These are phyloP conservation scores for Epinephelus fuscoguttatus DNA, from an alignment of 2,113 vertebrate genomes.

Conservation along the genomic window DNA sequence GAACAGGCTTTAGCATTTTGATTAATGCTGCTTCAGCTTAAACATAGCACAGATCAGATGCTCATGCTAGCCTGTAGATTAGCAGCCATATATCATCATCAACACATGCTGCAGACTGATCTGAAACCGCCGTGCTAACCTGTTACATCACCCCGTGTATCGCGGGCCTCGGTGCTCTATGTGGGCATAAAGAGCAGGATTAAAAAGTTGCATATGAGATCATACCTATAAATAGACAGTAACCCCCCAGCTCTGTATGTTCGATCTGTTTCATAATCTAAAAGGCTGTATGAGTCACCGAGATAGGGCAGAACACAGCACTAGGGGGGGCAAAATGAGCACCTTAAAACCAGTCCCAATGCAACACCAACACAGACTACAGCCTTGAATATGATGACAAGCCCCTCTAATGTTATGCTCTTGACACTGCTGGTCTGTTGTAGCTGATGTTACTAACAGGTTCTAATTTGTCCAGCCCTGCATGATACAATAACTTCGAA, in stretches of 20 bases:
- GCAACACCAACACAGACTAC: not conserved
- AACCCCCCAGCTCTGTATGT: slow-evolving; percentile 56
- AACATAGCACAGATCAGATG: slow-evolving; percentile 43
- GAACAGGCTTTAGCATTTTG: slow-evolving; percentile 36
- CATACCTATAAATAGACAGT: slow-evolving; percentile 76
- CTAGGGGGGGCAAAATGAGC: slow-evolving; percentile 15
- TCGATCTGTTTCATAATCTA: slow-evolving; percentile 76
- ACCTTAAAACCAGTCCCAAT: not conserved
- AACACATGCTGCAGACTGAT: slow-evolving; percentile 50
- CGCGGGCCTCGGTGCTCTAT: slow-evolving; percentile 46
- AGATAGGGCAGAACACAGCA: slow-evolving; percentile 44
- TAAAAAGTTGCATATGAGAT: slow-evolving; percentile 77
- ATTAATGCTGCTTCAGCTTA: slow-evolving; percentile 49
- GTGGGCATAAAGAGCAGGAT: slow-evolving; percentile 73
- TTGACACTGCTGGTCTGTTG: not conserved
- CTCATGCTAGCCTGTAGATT: slow-evolving; percentile 53
- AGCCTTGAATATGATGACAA: not conserved
- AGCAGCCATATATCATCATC: slow-evolving; percentile 43
- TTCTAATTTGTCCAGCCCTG: not conserved
- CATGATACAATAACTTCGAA: not conserved
- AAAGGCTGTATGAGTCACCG: slow-evolving; percentile 69
- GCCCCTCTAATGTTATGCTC: too few relatives aligned
- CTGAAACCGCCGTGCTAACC: slow-evolving; percentile 32
- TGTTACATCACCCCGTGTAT: slow-evolving; percentile 71
- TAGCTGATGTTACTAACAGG: not conserved